Evolutionary conservation across 2,113 vertebrate species (phyloP).

Genomic region (Zapornia atra): DNA sequence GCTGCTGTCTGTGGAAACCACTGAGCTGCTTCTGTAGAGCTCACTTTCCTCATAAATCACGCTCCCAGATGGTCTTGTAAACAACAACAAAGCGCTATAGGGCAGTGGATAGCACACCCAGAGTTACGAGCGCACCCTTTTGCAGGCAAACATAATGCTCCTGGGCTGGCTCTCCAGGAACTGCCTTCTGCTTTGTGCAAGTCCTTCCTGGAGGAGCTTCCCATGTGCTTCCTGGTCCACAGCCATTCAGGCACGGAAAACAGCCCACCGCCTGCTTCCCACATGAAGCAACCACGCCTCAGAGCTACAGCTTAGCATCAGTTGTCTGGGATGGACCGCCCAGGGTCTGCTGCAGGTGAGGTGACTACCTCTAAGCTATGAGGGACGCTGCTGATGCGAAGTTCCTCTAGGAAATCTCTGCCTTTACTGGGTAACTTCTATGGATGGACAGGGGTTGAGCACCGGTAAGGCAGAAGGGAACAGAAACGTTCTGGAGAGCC

Average conservation of each 20-base stretch:
- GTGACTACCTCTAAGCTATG: fast-evolving
- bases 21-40: not conserved
- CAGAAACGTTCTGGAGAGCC: not conserved
- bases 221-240: not conserved
- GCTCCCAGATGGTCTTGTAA: conserved; percentile 28
- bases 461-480: not conserved
- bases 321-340: not conserved
- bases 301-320: not conserved
- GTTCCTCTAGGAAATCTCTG: not conserved
- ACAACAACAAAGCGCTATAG: not conserved
- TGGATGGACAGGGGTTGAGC: not conserved
- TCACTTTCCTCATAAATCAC: conserved; percentile 30
- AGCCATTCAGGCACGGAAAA: not conserved
- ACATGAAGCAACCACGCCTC: not conserved
- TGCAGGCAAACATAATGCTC: not conserved
- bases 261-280: not conserved
- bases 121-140: fast-evolving
- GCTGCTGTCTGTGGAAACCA: conserved; percentile 55
- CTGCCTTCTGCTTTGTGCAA: not conserved
- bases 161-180: not conserved
- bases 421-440: not conserved
- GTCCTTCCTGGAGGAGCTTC: not conserved
- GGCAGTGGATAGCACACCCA: not conserved
- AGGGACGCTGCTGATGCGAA: not conserved
- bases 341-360: not conserved